Conservation (phyloP, 2,888 invertebrate genomes). For the Drosophila demipolita region DNA sequence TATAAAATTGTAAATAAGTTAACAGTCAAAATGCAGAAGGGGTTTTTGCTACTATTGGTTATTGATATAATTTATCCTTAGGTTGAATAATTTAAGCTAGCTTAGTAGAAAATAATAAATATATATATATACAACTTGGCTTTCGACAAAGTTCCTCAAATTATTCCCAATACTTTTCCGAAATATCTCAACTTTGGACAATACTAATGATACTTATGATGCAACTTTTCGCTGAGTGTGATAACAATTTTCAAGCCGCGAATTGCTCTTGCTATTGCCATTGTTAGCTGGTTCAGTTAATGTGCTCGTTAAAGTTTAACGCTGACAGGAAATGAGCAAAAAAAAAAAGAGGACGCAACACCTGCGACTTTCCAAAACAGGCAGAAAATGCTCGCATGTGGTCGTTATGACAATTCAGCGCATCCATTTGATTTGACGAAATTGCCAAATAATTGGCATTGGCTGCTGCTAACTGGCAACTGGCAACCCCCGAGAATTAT, state of each 20-base stretch:
- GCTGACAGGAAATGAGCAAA: conserved; percentile 73
- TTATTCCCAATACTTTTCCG: not conserved
- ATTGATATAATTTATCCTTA: no score
- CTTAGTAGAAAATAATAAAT: no score
- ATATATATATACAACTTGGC: no score
- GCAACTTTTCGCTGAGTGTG: conserved; percentile 5
- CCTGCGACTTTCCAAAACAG: conserved; percentile 50
- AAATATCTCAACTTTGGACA: not conserved
- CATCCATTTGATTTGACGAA: conserved; percentile 72
- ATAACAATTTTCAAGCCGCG: conserved; percentile 39
- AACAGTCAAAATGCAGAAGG: not conserved
- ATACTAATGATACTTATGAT: not conserved
- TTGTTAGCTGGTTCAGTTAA: conserved; percentile 52
- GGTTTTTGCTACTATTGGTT: not conserved
- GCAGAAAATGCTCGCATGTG: conserved; percentile 71
- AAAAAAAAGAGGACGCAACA: conserved; percentile 38
- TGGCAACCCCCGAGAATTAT: conserved; percentile 39
- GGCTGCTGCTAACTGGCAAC: conserved; percentile 24
- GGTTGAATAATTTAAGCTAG: no score
- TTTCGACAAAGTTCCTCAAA: not conserved
- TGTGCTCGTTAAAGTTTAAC: conserved; percentile 82
- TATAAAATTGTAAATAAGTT: not conserved
- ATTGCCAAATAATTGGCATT: conserved; percentile 81
- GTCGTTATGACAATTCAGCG: conserved; percentile 80
- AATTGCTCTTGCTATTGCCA: conserved; percentile 20